A percentile compares a stretch with the other conserved stretches of the same genome.
phyloP scores from a whole-genome alignment of 2,797 vertebrate species.

The Orientallactaga sibirica region DNA sequence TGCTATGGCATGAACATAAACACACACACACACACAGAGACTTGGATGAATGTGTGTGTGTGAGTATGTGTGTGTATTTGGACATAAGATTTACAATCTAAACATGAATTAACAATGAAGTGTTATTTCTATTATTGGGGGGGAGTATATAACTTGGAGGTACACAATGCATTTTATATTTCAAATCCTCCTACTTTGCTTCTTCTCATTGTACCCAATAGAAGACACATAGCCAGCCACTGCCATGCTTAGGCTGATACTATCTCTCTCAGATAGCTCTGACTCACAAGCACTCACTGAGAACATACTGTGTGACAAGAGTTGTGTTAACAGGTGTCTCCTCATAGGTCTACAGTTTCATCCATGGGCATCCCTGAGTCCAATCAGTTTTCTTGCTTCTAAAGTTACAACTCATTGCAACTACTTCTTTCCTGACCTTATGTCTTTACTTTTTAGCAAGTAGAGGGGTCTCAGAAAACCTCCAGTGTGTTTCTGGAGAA shows the following conservation, averaged over 20 bases:
- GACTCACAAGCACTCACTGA: neutral
- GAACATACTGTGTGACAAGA: neutral
- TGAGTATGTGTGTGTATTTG: neutral
- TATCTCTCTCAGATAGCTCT: neutral
- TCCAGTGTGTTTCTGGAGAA: neutral
- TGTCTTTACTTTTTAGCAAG: slow-evolving; percentile 10
- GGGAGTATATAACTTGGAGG: neutral
- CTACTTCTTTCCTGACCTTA: neutral
- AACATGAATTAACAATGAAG: slow-evolving; percentile 41
- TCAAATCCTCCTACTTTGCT: slow-evolving; percentile 15
- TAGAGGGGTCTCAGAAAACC: neutral
- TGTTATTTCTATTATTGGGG: neutral
- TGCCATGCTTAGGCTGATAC: neutral
- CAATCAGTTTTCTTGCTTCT: slow-evolving; percentile 19
- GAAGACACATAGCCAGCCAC: neutral
- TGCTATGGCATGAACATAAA: too few species aligned
- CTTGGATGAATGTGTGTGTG: neutral
- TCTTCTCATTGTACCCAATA: neutral
- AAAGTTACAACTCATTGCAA: slow-evolving; percentile 1
- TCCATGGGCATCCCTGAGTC: neutral
- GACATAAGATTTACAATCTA: slow-evolving; percentile 23
- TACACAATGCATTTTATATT: neutral
- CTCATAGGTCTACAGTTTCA: neutral
- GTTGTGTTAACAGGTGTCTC: neutral
- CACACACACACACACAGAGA: too few species aligned